A percentile compares a stretch with the other conserved stretches of the same genome.
These are phyloP conservation scores for Cyclopterus lumpus DNA, from an alignment of 2,797 vertebrate genomes.

Conservation along the genomic window DNA sequence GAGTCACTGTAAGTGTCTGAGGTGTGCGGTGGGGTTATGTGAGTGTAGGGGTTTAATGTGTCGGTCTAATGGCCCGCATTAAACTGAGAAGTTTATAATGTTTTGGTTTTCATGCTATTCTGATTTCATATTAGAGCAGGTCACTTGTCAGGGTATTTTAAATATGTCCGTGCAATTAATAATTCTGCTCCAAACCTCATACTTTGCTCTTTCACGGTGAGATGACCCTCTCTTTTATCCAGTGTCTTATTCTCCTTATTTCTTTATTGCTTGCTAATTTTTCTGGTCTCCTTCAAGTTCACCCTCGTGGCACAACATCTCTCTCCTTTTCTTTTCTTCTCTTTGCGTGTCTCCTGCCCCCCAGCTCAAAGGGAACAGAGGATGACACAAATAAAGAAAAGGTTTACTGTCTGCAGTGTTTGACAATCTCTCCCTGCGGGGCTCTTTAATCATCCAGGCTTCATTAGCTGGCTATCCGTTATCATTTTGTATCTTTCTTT, in stretches of 20 bases:
- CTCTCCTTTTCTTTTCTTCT: slow-evolving; percentile 22
- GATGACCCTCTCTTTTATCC: slow-evolving; percentile 73
- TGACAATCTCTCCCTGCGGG: slow-evolving; percentile 60
- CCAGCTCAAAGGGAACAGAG: slow-evolving; percentile 80
- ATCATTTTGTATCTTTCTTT: slow-evolving; percentile 55
- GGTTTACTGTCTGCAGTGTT: slow-evolving; percentile 67
- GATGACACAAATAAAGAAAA: slow-evolving; percentile 80
- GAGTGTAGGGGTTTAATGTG: slow-evolving; percentile 32
- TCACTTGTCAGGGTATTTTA: slow-evolving; percentile 80
- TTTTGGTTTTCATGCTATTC: slow-evolving; percentile 79
- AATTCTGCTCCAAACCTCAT: slow-evolving; percentile 78
- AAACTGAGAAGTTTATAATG: slow-evolving; percentile 86
- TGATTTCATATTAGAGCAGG: slow-evolving; percentile 83
- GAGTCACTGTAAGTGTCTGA: slow-evolving; percentile 55
- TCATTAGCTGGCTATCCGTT: slow-evolving; percentile 77
- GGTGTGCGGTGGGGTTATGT: slow-evolving; percentile 20
- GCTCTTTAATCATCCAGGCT: slow-evolving; percentile 81
- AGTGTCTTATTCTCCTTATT: slow-evolving; percentile 66
- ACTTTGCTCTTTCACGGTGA: slow-evolving; percentile 79
- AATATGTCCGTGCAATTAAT: slow-evolving; percentile 87
- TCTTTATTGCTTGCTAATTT: slow-evolving; percentile 68
- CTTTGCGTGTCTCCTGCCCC: slow-evolving; percentile 57
- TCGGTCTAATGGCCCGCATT: slow-evolving; percentile 53
- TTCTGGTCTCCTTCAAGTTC: slow-evolving; percentile 83
- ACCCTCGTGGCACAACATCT: slow-evolving; percentile 63